Evolutionary conservation across 2,797 vertebrate species (phyloP), one percentile per base, ranked within the genome.

Genomic region (Ciconia nigra): DNA sequence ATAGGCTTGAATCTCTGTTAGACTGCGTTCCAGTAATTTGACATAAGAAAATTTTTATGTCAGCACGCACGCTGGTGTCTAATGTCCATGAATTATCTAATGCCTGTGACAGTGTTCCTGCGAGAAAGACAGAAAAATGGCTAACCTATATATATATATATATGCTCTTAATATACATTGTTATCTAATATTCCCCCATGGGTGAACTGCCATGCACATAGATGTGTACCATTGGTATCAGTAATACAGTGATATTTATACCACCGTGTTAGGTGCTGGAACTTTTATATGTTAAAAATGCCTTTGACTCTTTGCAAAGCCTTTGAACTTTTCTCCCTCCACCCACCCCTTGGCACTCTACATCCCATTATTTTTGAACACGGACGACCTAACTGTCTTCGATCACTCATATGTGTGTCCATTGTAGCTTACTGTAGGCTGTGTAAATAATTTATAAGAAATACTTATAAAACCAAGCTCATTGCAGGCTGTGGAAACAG

Each of bases 241-340:
- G 25, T 58, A 78, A 28, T 16, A 28, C 33, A 26, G 51, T 4
- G 25, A 11, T 73, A 42, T n/a, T 81, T 80, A 62, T 49, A 44
- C 8, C 0, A 1, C 17, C 0, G 0, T 21, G 8, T 55, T 57
- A 67, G 42, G 16, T 51, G 39, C 51, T 89, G 33, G 51, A 76
- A 76, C n/a, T 72, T 84, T 10, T 19, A 17, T 33, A 2, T n/a
- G 19, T 69, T 69, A 31, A 67, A 89, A 89, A 52, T 17, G 13
- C 16, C 42, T 83, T 76, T 26, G 25, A 37, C 31, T 74, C 61
- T 59, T 87, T 54, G 14, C 62, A 81, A 41, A 0, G 4, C 42
- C 39, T 85, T 83, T 46, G 42, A 87, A 46, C 37, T 57, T 31
- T 76, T 61, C 44, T 90, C 18, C 57, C 35, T 90, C 33, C n/a